These are phyloP conservation scores for Dromiciops gliroides DNA, from an alignment of 2,113 vertebrate genomes.

Conservation along the genomic window DNA sequence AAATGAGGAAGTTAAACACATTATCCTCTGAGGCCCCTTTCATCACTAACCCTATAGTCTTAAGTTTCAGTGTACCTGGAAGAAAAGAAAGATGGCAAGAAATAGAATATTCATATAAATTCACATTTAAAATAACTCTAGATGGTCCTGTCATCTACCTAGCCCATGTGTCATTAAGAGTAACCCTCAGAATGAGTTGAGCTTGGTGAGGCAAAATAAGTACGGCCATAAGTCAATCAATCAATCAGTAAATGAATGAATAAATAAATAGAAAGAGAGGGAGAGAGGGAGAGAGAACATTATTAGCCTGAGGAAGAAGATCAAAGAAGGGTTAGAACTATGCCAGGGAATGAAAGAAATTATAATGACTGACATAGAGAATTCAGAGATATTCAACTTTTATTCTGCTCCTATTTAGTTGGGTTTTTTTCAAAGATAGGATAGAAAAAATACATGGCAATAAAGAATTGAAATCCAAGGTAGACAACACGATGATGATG, in stretches of 20 bases:
- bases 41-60: neutral
- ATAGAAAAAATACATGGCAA: neutral
- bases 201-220: neutral
- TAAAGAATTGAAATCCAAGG: neutral
- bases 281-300: too few relatives aligned
- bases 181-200: neutral
- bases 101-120: neutral
- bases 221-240: too few relatives aligned
- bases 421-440: too few relatives aligned
- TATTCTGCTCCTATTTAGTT: too few relatives aligned
- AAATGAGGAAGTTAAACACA: neutral
- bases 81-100: neutral
- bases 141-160: neutral
- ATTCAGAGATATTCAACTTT: too few relatives aligned
- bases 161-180: neutral
- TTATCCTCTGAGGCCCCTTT: neutral
- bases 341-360: neutral
- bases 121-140: neutral
- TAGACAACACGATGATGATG: too few relatives aligned
- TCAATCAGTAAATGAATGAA: too few relatives aligned
- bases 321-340: too few relatives aligned
- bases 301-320: too few relatives aligned
- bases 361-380: neutral
- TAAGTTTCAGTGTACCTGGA: neutral
- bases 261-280: neutral